Base-by-base conservation (phyloP, 2,888 invertebrate species). In the Macrosoma leucophasiata region DNA sequence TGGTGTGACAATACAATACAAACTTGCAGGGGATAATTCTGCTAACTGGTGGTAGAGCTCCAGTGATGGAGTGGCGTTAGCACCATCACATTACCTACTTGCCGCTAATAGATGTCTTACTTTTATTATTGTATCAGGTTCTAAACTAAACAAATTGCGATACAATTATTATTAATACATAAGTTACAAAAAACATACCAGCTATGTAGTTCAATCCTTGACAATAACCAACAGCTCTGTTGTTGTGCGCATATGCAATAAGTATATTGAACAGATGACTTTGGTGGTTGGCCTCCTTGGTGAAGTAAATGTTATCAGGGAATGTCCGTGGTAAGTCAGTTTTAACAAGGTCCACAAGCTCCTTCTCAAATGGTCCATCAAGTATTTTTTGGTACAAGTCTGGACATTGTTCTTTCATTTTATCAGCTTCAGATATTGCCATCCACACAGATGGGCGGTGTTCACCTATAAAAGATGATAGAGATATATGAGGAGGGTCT, bases 151-250 rank as follows among this genome's bases (percentile, higher is more conserved):
- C n/a, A n/a, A n/a, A n/a, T n/a, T n/a, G n/a, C n/a, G n/a, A n/a
- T n/a, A n/a, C n/a, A n/a, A n/a, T n/a, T n/a, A n/a, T n/a, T n/a
- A n/a, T n/a, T n/a, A n/a, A n/a, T n/a, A n/a, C n/a, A n/a, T n/a
- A n/a, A n/a, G n/a, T n/a, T n/a, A n/a, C n/a, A n/a, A n/a, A 10
- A 36, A 36, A 48, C 58, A 53, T 58, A 77, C 90, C 91, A 59
- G 95, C 95, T 55, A 97, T 93, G 68, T 96, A 97, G 79, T 97
- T 97, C 43, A 97, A 79, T 29, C 97, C 97, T 88, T 97, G 97
- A 62, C 97, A 97, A 70, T 97, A 97, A 15, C 96, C 96, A 54
- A 96, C 91, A 36, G 89, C 89, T 52, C 88, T 88, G 73, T 97
- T 96, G 59, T 93, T 92, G 62, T 94, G 92, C 33, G 95, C 96